A percentile compares a stretch with the other conserved stretches of the same genome.
These are phyloP conservation scores for Leptinotarsa lineolata DNA, from an alignment of 1,140 invertebrate genomes.

Conservation along the genomic window DNA sequence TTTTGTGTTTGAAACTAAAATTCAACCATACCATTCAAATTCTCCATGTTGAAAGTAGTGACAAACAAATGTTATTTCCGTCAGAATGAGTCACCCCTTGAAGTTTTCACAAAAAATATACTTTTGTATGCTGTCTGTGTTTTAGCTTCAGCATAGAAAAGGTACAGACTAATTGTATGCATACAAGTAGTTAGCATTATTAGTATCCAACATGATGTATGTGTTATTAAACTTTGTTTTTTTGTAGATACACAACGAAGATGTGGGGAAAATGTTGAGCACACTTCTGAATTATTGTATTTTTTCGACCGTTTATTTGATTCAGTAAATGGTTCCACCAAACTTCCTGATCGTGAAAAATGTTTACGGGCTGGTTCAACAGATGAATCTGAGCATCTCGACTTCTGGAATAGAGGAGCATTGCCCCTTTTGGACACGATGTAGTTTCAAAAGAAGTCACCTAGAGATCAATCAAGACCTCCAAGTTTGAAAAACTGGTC, in stretches of 20 bases:
- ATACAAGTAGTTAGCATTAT: no score
- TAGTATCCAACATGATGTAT: no score
- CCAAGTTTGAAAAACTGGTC: slow-evolving; percentile 18
- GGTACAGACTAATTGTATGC: no score
- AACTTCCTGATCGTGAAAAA: background rate
- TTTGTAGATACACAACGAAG: background rate
- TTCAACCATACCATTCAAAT: no score
- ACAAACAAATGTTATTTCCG: background rate
- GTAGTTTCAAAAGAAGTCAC: slow-evolving; percentile 2
- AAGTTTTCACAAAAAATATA: no score
- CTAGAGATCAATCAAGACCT: slow-evolving; percentile 14
- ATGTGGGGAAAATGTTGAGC: background rate
- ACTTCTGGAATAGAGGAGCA: slow-evolving; percentile 13
- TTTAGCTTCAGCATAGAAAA: no score
- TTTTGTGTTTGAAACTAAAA: no score
- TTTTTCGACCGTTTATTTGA: background rate
- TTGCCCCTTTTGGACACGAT: slow-evolving; percentile 2
- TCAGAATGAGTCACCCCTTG: background rate
- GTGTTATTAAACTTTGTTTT: background rate
- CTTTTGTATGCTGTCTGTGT: no score
- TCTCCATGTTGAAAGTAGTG: no score
- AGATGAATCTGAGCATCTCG: background rate
- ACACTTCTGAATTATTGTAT: background rate
- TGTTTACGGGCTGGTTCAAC: background rate
- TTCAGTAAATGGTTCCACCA: background rate